These are phyloP conservation scores for Antheraea mylitta DNA, from an alignment of 1,140 invertebrate genomes.

Conservation along the genomic window DNA sequence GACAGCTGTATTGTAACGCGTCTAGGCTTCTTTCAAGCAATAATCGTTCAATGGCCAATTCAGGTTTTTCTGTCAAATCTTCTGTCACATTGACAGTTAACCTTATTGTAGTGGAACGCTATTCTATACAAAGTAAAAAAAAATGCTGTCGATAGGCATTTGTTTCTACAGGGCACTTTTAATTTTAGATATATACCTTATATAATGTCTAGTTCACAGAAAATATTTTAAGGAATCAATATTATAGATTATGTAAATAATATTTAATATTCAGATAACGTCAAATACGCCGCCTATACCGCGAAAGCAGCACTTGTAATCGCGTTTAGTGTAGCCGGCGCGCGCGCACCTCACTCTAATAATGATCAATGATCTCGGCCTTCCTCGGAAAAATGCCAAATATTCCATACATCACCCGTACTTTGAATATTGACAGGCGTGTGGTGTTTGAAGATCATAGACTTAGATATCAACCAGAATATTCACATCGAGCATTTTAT, in stretches of 20 bases:
- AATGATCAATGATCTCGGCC: slow-evolving; percentile 65
- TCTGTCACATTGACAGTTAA: too few relatives aligned
- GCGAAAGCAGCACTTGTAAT: slow-evolving; percentile 20
- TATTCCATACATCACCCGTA: slow-evolving; percentile 72
- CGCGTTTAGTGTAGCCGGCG: slow-evolving; percentile 28
- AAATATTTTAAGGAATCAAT: too few relatives aligned
- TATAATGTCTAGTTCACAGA: too few relatives aligned
- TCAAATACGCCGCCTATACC: slow-evolving; percentile 13
- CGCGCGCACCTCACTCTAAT: slow-evolving; percentile 50
- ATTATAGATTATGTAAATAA: background rate
- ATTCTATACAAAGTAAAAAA: too few relatives aligned
- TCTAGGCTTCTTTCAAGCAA: too few relatives aligned
- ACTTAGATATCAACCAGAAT: slow-evolving; percentile 18
- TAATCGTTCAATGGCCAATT: too few relatives aligned
- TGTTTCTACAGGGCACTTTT: too few relatives aligned
- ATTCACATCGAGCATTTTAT: background rate
- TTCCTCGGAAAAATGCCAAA: slow-evolving; percentile 64
- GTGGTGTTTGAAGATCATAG: slow-evolving; percentile 33
- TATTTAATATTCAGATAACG: background rate
- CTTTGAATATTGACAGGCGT: slow-evolving; percentile 66
- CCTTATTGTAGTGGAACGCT: too few relatives aligned
- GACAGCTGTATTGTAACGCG: too few relatives aligned
- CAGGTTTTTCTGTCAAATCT: too few relatives aligned
- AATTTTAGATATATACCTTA: too few relatives aligned
- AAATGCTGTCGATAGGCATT: too few relatives aligned